A percentile compares a stretch with the other conserved stretches of the same genome.
Evolutionary conservation across 2,113 vertebrate genomes (phyloP).

Genomic region (Toxotes jaculatrix): DNA sequence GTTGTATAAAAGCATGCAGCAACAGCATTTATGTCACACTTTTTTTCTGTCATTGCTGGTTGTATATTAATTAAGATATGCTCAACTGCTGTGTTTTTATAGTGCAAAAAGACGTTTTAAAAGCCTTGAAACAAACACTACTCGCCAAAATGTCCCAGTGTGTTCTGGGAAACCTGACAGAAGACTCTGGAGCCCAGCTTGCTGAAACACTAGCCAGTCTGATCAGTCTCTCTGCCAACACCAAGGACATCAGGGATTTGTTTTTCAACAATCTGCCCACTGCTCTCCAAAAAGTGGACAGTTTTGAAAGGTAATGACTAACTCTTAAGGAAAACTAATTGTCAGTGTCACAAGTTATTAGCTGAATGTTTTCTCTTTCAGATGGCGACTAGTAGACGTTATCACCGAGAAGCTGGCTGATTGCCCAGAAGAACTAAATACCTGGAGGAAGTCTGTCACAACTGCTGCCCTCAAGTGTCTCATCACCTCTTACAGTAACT

Average conservation of each 20-base stretch:
- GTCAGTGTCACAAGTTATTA: not conserved
- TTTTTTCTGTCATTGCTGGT: not conserved
- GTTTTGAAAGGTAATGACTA: slow-evolving; percentile 83
- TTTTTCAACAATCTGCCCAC: slow-evolving; percentile 80
- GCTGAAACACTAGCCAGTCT: slow-evolving; percentile 84
- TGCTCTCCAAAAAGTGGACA: slow-evolving; percentile 79
- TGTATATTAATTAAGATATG: not conserved
- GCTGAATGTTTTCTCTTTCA: slow-evolving; percentile 63
- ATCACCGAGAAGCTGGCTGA: slow-evolving; percentile 82
- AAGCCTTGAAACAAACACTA: slow-evolving; percentile 84
- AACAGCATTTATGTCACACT: not conserved
- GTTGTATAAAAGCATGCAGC: not conserved
- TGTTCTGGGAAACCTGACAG: slow-evolving; percentile 61
- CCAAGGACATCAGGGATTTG: slow-evolving; percentile 75
- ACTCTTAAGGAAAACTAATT: not conserved
- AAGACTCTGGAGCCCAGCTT: slow-evolving; percentile 19
- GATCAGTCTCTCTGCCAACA: slow-evolving; percentile 78
- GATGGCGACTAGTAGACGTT: slow-evolving; percentile 90
- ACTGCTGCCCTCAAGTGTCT: slow-evolving; percentile 87
- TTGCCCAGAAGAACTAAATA: slow-evolving; percentile 71
- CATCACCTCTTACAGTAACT: slow-evolving; percentile 74
- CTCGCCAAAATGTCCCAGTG: slow-evolving; percentile 81
- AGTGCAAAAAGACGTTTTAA: slow-evolving; percentile 84
- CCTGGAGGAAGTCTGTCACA: slow-evolving; percentile 87
- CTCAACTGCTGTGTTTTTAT: slow-evolving; percentile 12